Conservation (phyloP, 2,113 vertebrate genomes). For the Puma concolor region DNA sequence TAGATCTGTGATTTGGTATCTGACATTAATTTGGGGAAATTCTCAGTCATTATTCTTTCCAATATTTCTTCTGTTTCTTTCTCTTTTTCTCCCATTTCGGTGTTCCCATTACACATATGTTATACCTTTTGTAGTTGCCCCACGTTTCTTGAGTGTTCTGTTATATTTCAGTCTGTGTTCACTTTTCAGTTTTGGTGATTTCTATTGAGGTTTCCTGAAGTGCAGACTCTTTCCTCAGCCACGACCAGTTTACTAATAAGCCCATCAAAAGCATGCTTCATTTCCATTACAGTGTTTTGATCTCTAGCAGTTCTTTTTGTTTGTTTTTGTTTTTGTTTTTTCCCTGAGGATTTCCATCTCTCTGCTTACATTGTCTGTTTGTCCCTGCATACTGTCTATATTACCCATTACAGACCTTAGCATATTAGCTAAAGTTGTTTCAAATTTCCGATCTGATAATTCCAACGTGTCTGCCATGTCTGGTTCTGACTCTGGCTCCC, state of each 20-base stretch:
- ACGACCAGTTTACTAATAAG: background rate
- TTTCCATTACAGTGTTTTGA: background rate
- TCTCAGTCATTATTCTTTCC: background rate
- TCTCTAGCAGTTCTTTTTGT: background rate
- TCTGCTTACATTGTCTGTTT: background rate
- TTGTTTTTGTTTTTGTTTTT: too few relatives aligned
- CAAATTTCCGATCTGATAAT: background rate
- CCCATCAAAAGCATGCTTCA: background rate
- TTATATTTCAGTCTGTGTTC: background rate
- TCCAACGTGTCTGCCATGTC: background rate
- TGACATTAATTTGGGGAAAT: background rate
- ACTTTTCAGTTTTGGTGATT: background rate
- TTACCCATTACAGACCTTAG: background rate
- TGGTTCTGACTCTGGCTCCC: background rate
- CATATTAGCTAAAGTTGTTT: background rate
- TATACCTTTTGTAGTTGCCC: background rate
- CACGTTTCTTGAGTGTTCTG: background rate
- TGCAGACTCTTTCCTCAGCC: background rate
- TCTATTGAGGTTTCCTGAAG: background rate
- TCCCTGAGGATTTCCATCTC: background rate
- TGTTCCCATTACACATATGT: background rate
- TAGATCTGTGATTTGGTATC: background rate
- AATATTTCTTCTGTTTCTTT: background rate
- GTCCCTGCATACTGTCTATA: background rate
- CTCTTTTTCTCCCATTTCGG: background rate